Conservation (phyloP, 2,888 invertebrate species). For the Hypolimnas misippus region DNA sequence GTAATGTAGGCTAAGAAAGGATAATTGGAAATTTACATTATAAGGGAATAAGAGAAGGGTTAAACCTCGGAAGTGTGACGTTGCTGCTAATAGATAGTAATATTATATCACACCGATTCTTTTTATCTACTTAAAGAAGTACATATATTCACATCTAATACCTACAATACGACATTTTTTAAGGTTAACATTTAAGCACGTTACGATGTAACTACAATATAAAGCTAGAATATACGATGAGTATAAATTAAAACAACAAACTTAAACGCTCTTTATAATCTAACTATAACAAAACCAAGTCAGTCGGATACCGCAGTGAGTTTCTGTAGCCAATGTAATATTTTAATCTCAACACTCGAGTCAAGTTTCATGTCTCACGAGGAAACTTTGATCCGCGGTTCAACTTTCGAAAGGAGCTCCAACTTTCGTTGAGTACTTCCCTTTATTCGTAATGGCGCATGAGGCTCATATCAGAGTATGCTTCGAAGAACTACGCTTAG, state of each 20-base stretch:
- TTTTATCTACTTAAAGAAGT: too few species aligned
- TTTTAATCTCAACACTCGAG: slow-evolving; percentile 80
- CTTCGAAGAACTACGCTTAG: slow-evolving; percentile 16
- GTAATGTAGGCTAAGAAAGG: too few species aligned
- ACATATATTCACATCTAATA: too few species aligned
- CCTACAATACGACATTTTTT: too few species aligned
- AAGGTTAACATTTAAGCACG: too few species aligned
- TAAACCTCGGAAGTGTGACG: too few species aligned
- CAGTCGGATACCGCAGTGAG: slow-evolving; percentile 60
- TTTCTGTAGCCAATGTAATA: slow-evolving; percentile 72
- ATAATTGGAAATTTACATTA: too few species aligned
- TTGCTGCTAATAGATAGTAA: too few species aligned
- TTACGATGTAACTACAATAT: too few species aligned
- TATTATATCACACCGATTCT: too few species aligned
- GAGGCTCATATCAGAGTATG: slow-evolving; percentile 28
- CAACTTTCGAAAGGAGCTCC: slow-evolving; percentile 65
- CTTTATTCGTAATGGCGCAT: slow-evolving; percentile 33
- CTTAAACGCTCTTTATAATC: slow-evolving; percentile 20
- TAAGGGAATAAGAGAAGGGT: too few species aligned
- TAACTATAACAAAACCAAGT: slow-evolving; percentile 44
- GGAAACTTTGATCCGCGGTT: slow-evolving; percentile 75
- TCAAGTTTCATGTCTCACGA: slow-evolving; percentile 75
- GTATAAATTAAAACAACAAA: slow-evolving; percentile 13
- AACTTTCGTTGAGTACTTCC: slow-evolving; percentile 31
- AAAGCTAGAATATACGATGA: background rate